Base-by-base conservation (phyloP, 2,797 vertebrate genomes). In the Chelidonichthys spinosus region DNA sequence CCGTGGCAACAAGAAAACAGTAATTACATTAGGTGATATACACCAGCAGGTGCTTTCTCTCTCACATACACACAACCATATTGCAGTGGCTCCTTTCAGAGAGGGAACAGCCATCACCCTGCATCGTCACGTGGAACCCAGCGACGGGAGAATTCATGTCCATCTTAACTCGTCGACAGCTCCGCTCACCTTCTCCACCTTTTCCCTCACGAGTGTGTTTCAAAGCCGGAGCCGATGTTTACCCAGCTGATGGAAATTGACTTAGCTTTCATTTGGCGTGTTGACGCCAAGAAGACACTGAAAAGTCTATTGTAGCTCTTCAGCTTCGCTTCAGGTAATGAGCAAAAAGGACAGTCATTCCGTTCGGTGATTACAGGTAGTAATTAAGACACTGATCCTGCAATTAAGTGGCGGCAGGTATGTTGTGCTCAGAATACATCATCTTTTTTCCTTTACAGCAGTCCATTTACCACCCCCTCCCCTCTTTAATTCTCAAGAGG, bases 381-480 rank as follows among this genome's bases (percentile, higher is more conserved):
- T 90, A 93, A 93, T 93, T 92, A 92, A 90, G 86, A 89, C 86
- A 88, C 82, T 85, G 82, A 93, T 89, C 72, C 82, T 79, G 69
- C 84, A 92, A 93, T 93, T 89, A 92, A 81, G 78, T 10, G 46
- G 69, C 72, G 37, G 60, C 84, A 90, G 90, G 88, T 92, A 87
- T 82, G 63, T 37, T 83, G 83, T 72, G 76, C 74, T 65, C 37
- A 0, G 73, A 87, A 89, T 82, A 63, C 63, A 78, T 83, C 58
- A 78, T 82, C 49, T 79, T 58, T 81, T 50, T 4, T 69, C 47
- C 37, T 55, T 43, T 47, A 39, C 58, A 54, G 8, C 32, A 37
- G 59, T 50, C 9, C 3, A 0, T 74, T 78, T 80, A 37, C 9
- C 5, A 2, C n/a, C 32, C 0, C 8, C 25, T 46, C 39, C 7